These are phyloP conservation scores for Olivierus martensii DNA, from an alignment of 1,140 invertebrate genomes.

Conservation along the genomic window DNA sequence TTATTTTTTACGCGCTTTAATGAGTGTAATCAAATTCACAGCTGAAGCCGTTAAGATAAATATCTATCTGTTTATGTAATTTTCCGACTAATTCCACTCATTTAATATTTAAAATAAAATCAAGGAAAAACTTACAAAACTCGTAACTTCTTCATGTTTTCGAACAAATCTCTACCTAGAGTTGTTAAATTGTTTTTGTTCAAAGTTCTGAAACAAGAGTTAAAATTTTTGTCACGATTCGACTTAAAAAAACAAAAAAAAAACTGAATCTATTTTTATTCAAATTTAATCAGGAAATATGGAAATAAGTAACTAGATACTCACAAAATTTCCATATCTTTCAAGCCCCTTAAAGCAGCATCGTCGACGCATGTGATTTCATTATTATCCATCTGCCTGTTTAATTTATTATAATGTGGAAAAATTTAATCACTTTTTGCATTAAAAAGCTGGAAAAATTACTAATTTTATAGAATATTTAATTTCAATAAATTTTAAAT, in stretches of 20 bases:
- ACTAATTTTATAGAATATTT: no score
- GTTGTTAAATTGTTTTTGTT: slow-evolving; percentile 90
- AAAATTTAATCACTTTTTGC: no score
- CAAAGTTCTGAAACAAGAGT: slow-evolving; percentile 53
- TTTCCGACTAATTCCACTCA: background rate
- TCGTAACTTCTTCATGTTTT: slow-evolving; percentile 57
- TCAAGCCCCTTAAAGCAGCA: slow-evolving; percentile 61
- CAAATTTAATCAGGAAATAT: background rate
- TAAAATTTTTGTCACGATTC: background rate
- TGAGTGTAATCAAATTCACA: background rate
- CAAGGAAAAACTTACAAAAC: slow-evolving; percentile 44
- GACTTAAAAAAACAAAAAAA: no score
- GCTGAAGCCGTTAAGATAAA: background rate
- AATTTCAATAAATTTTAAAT: no score
- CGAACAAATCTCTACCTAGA: slow-evolving; percentile 60
- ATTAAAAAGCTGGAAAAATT: no score
- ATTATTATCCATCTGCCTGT: slow-evolving; percentile 83
- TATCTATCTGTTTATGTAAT: background rate
- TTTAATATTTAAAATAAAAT: slow-evolving; percentile 8
- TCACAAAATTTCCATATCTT: slow-evolving; percentile 78
- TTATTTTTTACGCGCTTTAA: background rate
- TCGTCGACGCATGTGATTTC: slow-evolving; percentile 85
- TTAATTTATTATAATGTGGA: no score
- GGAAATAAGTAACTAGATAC: slow-evolving; percentile 28
- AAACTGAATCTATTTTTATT: no score